A percentile compares a stretch with the other conserved stretches of the same genome.
phyloP scores from a whole-genome alignment of 2,797 vertebrate species.

The Champsocephalus esox region DNA sequence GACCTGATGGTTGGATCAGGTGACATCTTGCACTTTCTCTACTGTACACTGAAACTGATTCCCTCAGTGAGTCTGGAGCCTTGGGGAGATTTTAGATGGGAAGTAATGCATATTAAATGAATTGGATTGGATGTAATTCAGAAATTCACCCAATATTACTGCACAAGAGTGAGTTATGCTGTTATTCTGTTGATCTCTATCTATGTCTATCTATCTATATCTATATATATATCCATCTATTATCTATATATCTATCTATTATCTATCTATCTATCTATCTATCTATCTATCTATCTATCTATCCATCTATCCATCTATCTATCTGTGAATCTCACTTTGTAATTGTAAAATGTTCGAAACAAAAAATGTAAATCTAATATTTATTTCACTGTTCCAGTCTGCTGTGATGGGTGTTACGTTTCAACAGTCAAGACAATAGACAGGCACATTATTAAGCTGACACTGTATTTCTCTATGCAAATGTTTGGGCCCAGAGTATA shows the following conservation, averaged over 20 bases:
- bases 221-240: too few species aligned
- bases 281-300: too few species aligned
- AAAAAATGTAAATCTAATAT: too few species aligned
- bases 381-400: neutral
- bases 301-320: too few species aligned
- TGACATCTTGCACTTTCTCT: neutral
- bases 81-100: neutral
- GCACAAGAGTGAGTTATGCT: neutral
- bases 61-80: too few species aligned
- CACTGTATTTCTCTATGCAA: neutral
- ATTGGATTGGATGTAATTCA: constrained; percentile 3
- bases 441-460: too few species aligned
- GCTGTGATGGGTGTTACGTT: neutral
- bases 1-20: neutral
- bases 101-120: constrained; percentile 3
- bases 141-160: neutral
- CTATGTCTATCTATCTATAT: too few species aligned
- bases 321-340: too few species aligned
- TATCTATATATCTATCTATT: too few species aligned
- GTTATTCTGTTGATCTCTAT: too few species aligned
- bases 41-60: neutral
- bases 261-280: too few species aligned
- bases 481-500: neutral
- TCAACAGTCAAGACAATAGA: neutral
- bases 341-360: too few species aligned